Evolutionary conservation across 1,140 invertebrate species (phyloP).

Genomic region (Luehdorfia chinensis): DNA sequence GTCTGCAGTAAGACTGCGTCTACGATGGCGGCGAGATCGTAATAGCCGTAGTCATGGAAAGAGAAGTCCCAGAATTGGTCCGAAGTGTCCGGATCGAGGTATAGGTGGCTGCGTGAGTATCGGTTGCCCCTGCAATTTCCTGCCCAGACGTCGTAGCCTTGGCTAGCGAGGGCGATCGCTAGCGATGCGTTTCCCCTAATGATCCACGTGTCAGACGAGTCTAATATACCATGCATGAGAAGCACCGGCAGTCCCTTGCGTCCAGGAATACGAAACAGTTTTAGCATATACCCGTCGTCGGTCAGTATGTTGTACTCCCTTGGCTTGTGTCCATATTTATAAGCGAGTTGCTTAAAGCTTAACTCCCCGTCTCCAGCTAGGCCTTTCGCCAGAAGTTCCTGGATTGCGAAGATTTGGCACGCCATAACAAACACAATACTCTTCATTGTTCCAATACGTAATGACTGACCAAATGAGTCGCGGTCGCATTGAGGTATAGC

Average conservation of each 20-base stretch:
- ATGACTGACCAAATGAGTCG: no score
- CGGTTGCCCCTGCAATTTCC: constrained; percentile 83
- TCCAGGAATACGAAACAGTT: constrained; percentile 78
- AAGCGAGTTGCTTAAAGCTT: constrained; percentile 39
- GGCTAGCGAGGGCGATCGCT: constrained; percentile 29
- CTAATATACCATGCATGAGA: constrained; percentile 84
- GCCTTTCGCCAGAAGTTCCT: no score
- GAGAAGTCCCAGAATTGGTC: constrained; percentile 75
- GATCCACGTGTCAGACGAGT: constrained; percentile 80
- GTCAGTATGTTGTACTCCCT: constrained; percentile 73
- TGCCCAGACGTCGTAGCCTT: constrained; percentile 84
- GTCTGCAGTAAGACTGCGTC: constrained; percentile 75
- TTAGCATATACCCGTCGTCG: constrained; percentile 82
- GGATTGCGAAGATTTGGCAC: no score
- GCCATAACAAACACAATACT: no score
- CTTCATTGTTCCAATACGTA: no score
- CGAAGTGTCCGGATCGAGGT: constrained; percentile 51
- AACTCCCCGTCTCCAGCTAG: neutral
- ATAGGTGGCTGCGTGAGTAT: constrained; percentile 78
- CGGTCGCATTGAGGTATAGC: no score
- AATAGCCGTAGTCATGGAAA: constrained; percentile 81
- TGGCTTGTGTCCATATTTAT: constrained; percentile 70
- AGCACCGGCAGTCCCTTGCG: constrained; percentile 63
- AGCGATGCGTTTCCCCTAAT: constrained; percentile 73
- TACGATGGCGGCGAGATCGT: constrained; percentile 79